These are phyloP conservation scores for Eupristina koningsbergeri DNA, from an alignment of 1,140 invertebrate genomes.

Conservation along the genomic window DNA sequence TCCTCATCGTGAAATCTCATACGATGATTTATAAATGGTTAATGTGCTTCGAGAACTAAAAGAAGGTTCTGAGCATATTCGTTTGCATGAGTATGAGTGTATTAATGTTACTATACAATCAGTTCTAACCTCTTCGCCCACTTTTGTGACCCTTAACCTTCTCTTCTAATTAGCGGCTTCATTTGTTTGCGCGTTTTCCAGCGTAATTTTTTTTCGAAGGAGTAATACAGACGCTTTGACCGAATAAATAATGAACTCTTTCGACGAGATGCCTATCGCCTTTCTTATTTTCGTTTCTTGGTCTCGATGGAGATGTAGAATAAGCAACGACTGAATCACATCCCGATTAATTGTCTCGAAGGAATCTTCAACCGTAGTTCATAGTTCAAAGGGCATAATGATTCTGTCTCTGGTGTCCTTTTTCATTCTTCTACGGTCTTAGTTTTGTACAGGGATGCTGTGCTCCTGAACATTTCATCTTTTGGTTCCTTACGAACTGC, in stretches of 20 bases:
- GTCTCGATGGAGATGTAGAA: neutral
- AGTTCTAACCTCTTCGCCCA: too few species aligned
- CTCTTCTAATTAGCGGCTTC: slow-evolving; percentile 52
- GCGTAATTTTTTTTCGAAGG: neutral
- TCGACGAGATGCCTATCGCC: neutral
- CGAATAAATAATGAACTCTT: too few species aligned
- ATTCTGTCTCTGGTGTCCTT: neutral
- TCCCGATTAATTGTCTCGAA: slow-evolving; percentile 62
- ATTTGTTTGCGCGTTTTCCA: slow-evolving; percentile 40
- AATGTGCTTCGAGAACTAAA: too few species aligned
- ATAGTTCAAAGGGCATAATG: slow-evolving; percentile 57
- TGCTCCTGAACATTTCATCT: neutral
- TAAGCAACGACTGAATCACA: neutral
- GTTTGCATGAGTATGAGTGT: slow-evolving; percentile 60
- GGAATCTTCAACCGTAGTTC: slow-evolving; percentile 41
- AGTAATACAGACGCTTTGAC: slow-evolving; percentile 41
- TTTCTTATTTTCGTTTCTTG: neutral
- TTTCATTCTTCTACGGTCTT: neutral
- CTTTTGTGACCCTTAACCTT: slow-evolving; percentile 7
- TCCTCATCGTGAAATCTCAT: too few species aligned
- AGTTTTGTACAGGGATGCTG: neutral
- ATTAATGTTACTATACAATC: slow-evolving; percentile 39
- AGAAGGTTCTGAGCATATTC: slow-evolving; percentile 52
- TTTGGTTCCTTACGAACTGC: neutral
- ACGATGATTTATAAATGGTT: neutral